These are phyloP conservation scores for Conger conger DNA, from an alignment of 2,113 vertebrate genomes.

Conservation along the genomic window DNA sequence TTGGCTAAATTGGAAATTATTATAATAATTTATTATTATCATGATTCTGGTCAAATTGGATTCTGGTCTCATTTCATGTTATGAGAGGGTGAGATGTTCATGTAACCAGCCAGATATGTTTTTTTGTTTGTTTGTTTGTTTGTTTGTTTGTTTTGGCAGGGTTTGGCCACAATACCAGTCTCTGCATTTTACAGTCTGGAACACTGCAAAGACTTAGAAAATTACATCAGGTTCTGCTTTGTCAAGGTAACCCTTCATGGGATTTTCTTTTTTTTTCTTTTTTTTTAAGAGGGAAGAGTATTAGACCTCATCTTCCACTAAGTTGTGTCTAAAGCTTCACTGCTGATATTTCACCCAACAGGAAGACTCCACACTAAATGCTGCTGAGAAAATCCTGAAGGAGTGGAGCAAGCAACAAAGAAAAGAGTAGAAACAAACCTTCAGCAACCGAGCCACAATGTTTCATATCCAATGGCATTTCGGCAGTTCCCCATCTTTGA, in stretches of 20 bases:
- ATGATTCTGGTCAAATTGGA: too few relatives aligned
- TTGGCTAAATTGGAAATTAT: too few relatives aligned
- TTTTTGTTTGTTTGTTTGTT: too few relatives aligned
- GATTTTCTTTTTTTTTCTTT: neutral
- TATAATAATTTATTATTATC: too few relatives aligned
- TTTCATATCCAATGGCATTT: neutral
- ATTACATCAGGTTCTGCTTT: slow-evolving; percentile 91
- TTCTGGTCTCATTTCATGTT: neutral
- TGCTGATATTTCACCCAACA: slow-evolving; percentile 49
- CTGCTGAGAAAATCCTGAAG: slow-evolving; percentile 78
- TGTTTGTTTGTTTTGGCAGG: slow-evolving; percentile 65
- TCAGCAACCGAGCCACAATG: neutral
- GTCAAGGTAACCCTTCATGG: slow-evolving; percentile 76
- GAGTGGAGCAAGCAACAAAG: slow-evolving; percentile 71
- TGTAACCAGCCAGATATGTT: too few relatives aligned
- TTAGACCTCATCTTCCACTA: neutral
- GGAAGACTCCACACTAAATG: slow-evolving; percentile 85
- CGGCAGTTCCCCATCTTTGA: neutral
- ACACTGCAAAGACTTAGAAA: slow-evolving; percentile 75
- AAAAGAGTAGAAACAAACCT: neutral
- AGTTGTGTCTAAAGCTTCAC: neutral
- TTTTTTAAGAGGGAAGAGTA: neutral
- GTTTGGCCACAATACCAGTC: slow-evolving; percentile 83
- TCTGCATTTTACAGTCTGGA: slow-evolving; percentile 80
- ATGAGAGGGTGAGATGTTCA: too few relatives aligned